These are phyloP conservation scores for Etheostoma cragini DNA, from an alignment of 2,113 vertebrate genomes.

Conservation along the genomic window DNA sequence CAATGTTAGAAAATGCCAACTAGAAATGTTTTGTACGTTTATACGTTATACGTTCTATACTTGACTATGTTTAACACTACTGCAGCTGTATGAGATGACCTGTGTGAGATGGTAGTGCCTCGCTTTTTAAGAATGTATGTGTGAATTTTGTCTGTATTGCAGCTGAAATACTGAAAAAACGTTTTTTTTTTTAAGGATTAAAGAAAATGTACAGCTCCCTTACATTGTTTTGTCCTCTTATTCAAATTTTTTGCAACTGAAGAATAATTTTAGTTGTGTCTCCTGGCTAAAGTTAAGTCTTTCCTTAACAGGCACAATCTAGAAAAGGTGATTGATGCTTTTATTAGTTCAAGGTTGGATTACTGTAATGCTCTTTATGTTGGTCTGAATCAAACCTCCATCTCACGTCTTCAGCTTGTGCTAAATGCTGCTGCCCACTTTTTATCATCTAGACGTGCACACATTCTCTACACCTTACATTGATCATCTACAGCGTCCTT, in stretches of 20 bases:
- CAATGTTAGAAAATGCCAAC: not conserved
- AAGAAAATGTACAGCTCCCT: conserved; percentile 35
- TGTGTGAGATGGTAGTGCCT: not conserved
- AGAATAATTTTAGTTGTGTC: not conserved
- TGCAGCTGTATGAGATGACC: not conserved
- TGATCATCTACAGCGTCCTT: too few relatives aligned
- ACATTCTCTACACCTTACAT: too few relatives aligned
- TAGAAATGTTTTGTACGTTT: not conserved
- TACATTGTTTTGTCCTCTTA: not conserved
- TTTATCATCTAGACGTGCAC: too few relatives aligned
- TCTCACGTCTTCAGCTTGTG: too few relatives aligned
- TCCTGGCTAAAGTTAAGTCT: too few relatives aligned
- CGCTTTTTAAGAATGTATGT: conserved; percentile 4
- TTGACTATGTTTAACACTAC: conserved; percentile 5
- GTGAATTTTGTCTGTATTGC: not conserved
- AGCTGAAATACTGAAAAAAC: not conserved
- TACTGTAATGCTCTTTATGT: too few relatives aligned
- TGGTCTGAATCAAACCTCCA: too few relatives aligned
- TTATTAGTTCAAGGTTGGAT: too few relatives aligned
- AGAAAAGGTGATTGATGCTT: too few relatives aligned
- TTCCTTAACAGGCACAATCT: too few relatives aligned
- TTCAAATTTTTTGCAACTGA: not conserved
- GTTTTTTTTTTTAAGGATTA: conserved; percentile 11
- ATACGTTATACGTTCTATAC: not conserved
- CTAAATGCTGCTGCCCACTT: too few relatives aligned